Evolutionary conservation across 2,888 invertebrate species (phyloP).

Genomic region (Drosophila pullipes): DNA sequence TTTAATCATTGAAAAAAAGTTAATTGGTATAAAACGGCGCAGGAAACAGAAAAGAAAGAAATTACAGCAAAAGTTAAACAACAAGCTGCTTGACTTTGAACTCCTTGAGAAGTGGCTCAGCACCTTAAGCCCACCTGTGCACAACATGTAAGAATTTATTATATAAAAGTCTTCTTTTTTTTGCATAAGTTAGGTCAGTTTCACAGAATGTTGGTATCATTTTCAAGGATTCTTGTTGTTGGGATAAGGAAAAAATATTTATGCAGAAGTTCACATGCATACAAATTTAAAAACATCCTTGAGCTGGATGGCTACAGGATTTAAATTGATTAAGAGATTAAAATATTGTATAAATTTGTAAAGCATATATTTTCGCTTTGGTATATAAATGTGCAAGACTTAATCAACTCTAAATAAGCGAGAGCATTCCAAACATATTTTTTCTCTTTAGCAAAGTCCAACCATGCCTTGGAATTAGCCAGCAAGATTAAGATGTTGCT

Average conservation of each 20-base stretch:
- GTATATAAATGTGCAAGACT: not conserved
- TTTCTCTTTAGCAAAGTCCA: not conserved
- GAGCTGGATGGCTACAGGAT: not conserved
- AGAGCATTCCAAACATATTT: not conserved
- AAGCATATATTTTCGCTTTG: not conserved
- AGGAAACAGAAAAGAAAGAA: slow-evolving; percentile 14
- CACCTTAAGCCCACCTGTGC: not conserved
- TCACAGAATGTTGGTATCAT: not conserved
- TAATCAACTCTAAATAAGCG: not conserved
- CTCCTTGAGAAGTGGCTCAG: not conserved
- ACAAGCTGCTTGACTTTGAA: slow-evolving; percentile 14
- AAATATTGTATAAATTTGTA: not conserved
- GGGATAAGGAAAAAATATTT: not conserved
- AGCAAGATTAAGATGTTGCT: not conserved
- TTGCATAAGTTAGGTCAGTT: not conserved
- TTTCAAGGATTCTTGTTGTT: not conserved
- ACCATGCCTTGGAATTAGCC: not conserved
- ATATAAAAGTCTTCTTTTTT: not conserved
- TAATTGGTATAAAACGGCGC: slow-evolving; percentile 52
- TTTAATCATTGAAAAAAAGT: slow-evolving; percentile 65
- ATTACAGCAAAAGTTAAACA: slow-evolving; percentile 6
- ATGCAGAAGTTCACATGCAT: not conserved
- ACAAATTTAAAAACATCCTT: not conserved
- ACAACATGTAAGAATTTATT: not conserved
- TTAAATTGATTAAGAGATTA: not conserved